A percentile compares a stretch with the other conserved stretches of the same genome.
These are phyloP conservation scores for Pseudomyrmex pallidus DNA, from an alignment of 1,140 invertebrate genomes.

Conservation along the genomic window DNA sequence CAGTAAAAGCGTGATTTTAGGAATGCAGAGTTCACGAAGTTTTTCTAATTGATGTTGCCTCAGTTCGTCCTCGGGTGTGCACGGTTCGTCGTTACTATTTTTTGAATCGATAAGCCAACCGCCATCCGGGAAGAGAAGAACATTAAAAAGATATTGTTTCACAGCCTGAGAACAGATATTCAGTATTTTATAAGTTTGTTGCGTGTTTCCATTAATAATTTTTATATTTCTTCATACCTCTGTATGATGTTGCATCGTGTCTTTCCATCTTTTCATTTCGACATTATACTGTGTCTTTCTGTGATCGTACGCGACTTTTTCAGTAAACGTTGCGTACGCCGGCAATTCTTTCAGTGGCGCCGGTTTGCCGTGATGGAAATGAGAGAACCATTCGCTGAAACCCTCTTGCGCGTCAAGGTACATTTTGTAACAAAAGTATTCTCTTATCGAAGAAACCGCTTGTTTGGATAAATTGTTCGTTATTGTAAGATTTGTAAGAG, in stretches of 20 bases:
- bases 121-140: slow-evolving; percentile 94
- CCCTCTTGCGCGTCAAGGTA: slow-evolving; percentile 94
- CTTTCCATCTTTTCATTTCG: slow-evolving; percentile 92
- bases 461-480: slow-evolving; percentile 81
- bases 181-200: background rate
- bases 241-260: slow-evolving; percentile 87
- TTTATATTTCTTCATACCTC: slow-evolving; percentile 82
- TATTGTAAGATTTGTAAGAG: slow-evolving; percentile 77
- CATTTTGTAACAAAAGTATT: slow-evolving; percentile 91
- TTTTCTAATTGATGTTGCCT: slow-evolving; percentile 89
- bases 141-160: slow-evolving; percentile 93
- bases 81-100: slow-evolving; percentile 81
- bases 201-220: slow-evolving; percentile 17
- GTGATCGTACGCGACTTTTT: slow-evolving; percentile 95
- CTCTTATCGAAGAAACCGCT: slow-evolving; percentile 87
- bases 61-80: slow-evolving; percentile 83
- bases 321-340: slow-evolving; percentile 91
- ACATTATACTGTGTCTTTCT: slow-evolving; percentile 90
- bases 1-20: slow-evolving; percentile 92
- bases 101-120: slow-evolving; percentile 94
- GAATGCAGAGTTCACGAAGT: slow-evolving; percentile 92
- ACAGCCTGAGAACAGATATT: slow-evolving; percentile 86
- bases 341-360: slow-evolving; percentile 86
- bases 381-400: slow-evolving; percentile 95
- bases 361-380: slow-evolving; percentile 93